These are phyloP conservation scores for Neostethus bicornis DNA, from an alignment of 2,797 vertebrate species.

Conservation along the genomic window DNA sequence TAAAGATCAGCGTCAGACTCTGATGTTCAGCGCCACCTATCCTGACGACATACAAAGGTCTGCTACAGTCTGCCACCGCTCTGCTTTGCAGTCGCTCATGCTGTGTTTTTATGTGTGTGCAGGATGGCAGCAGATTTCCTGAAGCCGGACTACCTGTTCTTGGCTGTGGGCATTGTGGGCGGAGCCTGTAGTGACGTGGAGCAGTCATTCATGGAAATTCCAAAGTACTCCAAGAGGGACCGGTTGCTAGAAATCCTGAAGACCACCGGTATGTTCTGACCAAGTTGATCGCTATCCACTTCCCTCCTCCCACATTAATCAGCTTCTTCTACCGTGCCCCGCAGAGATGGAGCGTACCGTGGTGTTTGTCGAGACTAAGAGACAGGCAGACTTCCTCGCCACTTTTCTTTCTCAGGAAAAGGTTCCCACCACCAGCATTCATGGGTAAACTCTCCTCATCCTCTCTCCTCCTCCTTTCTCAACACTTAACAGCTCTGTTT, in stretches of 20 bases:
- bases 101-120: no score
- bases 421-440: slow-evolving; percentile 91
- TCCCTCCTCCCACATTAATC: no score
- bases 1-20: slow-evolving; percentile 89
- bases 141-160: slow-evolving; percentile 88
- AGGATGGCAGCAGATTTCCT: slow-evolving; percentile 84
- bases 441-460: slow-evolving; percentile 81
- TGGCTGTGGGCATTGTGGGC: slow-evolving; percentile 90
- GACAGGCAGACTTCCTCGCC: slow-evolving; percentile 92
- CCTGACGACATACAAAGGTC: slow-evolving; percentile 92
- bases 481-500: fast-evolving
- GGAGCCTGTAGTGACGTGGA: slow-evolving; percentile 93
- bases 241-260: slow-evolving; percentile 88
- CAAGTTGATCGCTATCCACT: not conserved
- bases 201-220: slow-evolving; percentile 86
- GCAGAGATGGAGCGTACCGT: slow-evolving; percentile 87
- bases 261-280: slow-evolving; percentile 68
- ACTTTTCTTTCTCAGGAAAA: slow-evolving; percentile 91
- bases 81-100: no score
- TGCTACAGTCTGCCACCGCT: fast-evolving
- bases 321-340: no score
- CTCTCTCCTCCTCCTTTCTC: fast-evolving
- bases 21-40: slow-evolving; percentile 97
- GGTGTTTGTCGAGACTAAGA: slow-evolving; percentile 97
- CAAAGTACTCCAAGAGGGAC: slow-evolving; percentile 86